A percentile compares a stretch with the other conserved stretches of the same genome.
These are phyloP conservation scores for Notechis scutatus DNA, from an alignment of 2,113 vertebrate species.

Conservation along the genomic window DNA sequence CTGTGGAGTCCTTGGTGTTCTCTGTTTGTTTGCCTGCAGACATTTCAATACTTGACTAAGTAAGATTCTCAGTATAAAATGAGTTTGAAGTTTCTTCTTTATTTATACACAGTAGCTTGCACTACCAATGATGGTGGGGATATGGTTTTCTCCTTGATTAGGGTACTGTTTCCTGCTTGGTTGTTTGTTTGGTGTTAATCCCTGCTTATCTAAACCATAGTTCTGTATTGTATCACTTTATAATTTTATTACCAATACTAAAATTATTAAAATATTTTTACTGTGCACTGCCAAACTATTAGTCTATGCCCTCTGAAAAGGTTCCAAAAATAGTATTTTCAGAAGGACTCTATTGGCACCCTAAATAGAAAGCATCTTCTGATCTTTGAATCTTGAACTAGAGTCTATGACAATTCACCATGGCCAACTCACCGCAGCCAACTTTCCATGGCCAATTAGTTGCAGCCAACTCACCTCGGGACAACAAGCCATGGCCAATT, in stretches of 20 bases:
- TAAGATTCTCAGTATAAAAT: background rate
- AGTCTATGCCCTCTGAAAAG: background rate
- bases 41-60: background rate
- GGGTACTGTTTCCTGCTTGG: background rate
- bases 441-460: no score
- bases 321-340: background rate
- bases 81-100: background rate
- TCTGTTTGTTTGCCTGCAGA: background rate
- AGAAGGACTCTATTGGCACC: background rate
- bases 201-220: background rate
- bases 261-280: background rate
- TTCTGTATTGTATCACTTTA: background rate
- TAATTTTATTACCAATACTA: background rate
- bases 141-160: background rate
- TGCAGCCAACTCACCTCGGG: no score
- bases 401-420: no score
- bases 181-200: background rate
- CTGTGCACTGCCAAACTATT: background rate
- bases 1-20: background rate
- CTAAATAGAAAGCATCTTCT: background rate
- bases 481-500: no score
- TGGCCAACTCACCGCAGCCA: no score
- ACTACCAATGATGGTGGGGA: background rate
- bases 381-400: background rate
- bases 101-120: background rate